phyloP scores from a whole-genome alignment of 2,888 invertebrate genomes.

The Orthosia gracilis region DNA sequence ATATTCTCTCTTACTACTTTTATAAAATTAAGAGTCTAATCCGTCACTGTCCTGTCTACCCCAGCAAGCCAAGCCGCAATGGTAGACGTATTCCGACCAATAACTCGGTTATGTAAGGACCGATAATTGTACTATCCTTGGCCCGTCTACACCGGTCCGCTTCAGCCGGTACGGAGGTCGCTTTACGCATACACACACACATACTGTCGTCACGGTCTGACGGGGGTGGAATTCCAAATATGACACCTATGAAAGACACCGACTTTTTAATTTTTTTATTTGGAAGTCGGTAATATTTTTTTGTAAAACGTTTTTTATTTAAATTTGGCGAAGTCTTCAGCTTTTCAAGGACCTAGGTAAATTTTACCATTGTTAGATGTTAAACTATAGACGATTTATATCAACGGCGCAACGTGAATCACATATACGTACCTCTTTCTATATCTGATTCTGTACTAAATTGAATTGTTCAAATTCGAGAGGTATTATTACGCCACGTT shows the following conservation, averaged over 20 bases:
- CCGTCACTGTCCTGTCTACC: not conserved
- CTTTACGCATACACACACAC: conserved; percentile 31
- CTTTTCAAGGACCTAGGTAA: too few species aligned
- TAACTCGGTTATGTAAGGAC: conserved; percentile 28
- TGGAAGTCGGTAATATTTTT: too few species aligned
- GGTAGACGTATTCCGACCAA: not conserved
- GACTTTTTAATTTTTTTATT: too few species aligned
- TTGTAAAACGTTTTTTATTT: too few species aligned
- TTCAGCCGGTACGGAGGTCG: conserved; percentile 48
- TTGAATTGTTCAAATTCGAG: conserved; percentile 26
- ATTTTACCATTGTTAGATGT: too few species aligned
- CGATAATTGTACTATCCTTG: conserved; percentile 48
- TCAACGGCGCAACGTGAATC: not conserved
- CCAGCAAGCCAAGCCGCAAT: not conserved
- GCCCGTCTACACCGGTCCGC: conserved; percentile 13
- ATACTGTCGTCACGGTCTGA: conserved; percentile 22
- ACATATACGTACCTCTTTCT: not conserved
- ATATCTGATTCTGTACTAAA: not conserved
- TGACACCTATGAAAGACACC: too few species aligned
- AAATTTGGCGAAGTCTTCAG: too few species aligned
- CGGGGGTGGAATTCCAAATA: conserved; percentile 39
- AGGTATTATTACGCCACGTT: conserved; percentile 33
- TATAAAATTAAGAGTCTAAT: too few species aligned
- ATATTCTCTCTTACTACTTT: too few species aligned
- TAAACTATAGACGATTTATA: too few species aligned